phyloP scores from a whole-genome alignment of 2,888 invertebrate genomes.

The Spodoptera exigua region DNA sequence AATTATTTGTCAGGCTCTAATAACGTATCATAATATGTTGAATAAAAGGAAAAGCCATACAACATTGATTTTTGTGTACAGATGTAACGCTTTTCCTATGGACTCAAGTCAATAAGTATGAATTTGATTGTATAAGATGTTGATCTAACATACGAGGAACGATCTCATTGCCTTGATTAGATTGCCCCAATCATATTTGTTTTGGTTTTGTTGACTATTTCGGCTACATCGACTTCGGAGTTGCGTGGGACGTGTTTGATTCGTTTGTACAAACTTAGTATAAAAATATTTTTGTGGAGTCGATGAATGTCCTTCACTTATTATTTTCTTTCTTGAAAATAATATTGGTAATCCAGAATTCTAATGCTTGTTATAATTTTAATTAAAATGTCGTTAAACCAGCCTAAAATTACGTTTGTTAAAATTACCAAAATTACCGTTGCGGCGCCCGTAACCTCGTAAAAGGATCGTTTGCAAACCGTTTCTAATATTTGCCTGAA shows the following conservation, averaged over 20 bases:
- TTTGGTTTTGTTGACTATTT: slow-evolving; percentile 44
- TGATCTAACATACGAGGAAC: slow-evolving; percentile 32
- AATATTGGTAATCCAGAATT: too few relatives aligned
- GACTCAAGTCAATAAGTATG: slow-evolving; percentile 14
- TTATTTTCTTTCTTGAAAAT: too few relatives aligned
- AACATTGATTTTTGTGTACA: background rate
- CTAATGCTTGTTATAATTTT: too few relatives aligned
- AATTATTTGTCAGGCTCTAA: too few relatives aligned
- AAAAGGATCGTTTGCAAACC: slow-evolving; percentile 33
- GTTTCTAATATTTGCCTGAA: slow-evolving; percentile 39
- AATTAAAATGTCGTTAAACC: too few relatives aligned
- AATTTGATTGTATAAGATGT: slow-evolving; percentile 28
- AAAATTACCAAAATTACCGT: too few relatives aligned
- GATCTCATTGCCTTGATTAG: slow-evolving; percentile 46
- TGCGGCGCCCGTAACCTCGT: background rate
- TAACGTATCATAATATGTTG: too few relatives aligned
- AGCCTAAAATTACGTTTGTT: too few relatives aligned
- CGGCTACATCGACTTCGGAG: slow-evolving; percentile 16
- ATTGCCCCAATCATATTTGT: slow-evolving; percentile 44
- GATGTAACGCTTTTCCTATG: background rate
- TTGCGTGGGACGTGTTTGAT: slow-evolving; percentile 10
- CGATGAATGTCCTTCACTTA: too few relatives aligned
- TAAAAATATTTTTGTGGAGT: too few relatives aligned
- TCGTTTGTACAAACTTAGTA: too few relatives aligned
- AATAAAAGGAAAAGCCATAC: background rate